These are phyloP conservation scores for Tetrao urogallus DNA, from an alignment of 2,113 vertebrate species.

Conservation along the genomic window DNA sequence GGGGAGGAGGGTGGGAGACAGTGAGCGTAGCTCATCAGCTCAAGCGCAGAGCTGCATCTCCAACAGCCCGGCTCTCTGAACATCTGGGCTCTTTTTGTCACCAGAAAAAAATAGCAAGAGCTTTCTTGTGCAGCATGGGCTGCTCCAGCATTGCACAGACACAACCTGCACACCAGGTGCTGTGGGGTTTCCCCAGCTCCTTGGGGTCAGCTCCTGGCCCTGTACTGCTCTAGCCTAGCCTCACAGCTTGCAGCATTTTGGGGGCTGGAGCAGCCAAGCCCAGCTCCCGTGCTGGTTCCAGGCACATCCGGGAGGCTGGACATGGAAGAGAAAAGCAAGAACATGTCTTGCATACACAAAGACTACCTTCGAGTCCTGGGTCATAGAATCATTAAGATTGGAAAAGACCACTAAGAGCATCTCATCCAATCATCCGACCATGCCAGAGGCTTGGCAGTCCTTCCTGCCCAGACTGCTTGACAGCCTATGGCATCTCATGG, in stretches of 20 bases:
- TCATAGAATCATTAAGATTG: background rate
- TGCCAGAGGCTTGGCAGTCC: background rate
- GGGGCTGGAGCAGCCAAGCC: background rate
- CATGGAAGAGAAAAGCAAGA: background rate
- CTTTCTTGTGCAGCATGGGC: background rate
- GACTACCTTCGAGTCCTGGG: background rate
- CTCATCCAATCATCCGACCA: too few species aligned
- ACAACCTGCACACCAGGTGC: background rate
- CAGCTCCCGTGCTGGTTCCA: background rate
- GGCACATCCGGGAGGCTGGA: background rate
- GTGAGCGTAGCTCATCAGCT: background rate
- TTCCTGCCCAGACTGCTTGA: background rate
- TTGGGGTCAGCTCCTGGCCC: background rate
- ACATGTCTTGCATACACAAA: background rate
- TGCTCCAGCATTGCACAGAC: rapidly evolving
- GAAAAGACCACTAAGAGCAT: too few species aligned
- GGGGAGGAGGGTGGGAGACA: background rate
- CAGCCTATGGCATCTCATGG: background rate
- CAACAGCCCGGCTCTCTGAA: background rate
- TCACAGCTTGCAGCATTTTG: rapidly evolving
- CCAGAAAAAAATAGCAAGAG: conserved; percentile 16
- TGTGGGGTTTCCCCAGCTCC: background rate
- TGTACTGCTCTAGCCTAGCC: background rate
- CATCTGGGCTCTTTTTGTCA: conserved; percentile 29
- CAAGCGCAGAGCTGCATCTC: background rate